Percentiles rank a stretch among this genome's conserved stretches.
These are phyloP conservation scores for Naja naja DNA, from an alignment of 2,113 vertebrate genomes.

Conservation along the genomic window DNA sequence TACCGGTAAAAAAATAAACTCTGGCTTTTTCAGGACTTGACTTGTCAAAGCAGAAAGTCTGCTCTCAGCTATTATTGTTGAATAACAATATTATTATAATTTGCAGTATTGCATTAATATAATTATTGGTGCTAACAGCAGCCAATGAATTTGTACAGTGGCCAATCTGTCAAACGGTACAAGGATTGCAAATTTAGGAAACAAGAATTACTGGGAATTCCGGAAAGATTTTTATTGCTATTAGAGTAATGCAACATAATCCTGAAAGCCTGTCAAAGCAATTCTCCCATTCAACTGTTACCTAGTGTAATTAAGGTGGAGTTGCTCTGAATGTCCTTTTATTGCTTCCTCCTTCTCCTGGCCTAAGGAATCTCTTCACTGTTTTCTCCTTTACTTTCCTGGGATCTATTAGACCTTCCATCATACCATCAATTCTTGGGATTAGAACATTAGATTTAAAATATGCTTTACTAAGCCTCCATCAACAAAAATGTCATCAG, in stretches of 20 bases:
- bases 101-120: not conserved
- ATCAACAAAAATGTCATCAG: slow-evolving; percentile 6
- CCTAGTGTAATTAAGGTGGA: not conserved
- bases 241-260: not conserved
- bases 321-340: not conserved
- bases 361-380: not conserved
- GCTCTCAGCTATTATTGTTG: not conserved
- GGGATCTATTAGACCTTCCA: not conserved
- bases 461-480: slow-evolving; percentile 19
- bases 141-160: not conserved
- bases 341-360: not conserved
- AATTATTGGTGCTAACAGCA: not conserved
- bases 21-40: not conserved
- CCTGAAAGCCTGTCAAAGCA: not conserved
- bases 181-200: not conserved
- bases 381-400: not conserved
- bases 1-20: not conserved
- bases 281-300: not conserved
- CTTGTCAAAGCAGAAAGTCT: not conserved
- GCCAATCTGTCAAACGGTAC: not conserved
- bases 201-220: not conserved
- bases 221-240: not conserved
- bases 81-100: not conserved
- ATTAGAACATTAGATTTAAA: slow-evolving; percentile 20
- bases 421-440: not conserved